These are phyloP conservation scores for Cladopsammia gracilis DNA, from an alignment of 64 coral and sea anemone genomes.

Conservation along the genomic window DNA sequence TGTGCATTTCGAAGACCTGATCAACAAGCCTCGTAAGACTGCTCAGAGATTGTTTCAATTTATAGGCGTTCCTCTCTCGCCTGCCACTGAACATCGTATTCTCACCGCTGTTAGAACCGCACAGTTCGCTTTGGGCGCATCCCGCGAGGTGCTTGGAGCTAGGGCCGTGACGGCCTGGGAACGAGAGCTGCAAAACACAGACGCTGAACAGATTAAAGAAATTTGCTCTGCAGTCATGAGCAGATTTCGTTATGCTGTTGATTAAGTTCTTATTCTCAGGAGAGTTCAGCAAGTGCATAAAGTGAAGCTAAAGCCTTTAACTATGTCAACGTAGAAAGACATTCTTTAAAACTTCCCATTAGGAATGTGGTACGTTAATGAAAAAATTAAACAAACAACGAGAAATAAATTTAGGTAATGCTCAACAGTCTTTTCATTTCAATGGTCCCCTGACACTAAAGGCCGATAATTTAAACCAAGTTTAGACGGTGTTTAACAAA, in stretches of 20 bases:
- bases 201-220: neutral
- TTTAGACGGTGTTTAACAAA: too few species aligned
- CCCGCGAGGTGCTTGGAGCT: constrained; percentile 59
- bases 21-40: constrained; percentile 72
- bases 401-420: too few species aligned
- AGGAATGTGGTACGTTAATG: too few species aligned
- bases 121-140: constrained; percentile 40
- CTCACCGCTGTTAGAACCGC: constrained; percentile 63
- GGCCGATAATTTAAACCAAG: too few species aligned
- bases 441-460: too few species aligned
- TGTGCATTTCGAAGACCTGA: constrained; percentile 79
- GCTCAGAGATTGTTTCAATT: constrained; percentile 72
- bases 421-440: too few species aligned
- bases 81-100: constrained; percentile 70
- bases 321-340: too few species aligned
- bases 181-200: neutral
- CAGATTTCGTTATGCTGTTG: neutral
- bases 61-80: constrained; percentile 60
- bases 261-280: neutral
- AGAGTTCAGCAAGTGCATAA: neutral
- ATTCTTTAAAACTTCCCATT: too few species aligned
- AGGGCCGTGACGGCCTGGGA: neutral
- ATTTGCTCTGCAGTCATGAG: constrained; percentile 14
- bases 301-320: neutral
- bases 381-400: too few species aligned